Evolutionary conservation across 2,113 vertebrate species (phyloP), one percentile per base, ranked within the genome.

Genomic region (Charina bottae): DNA sequence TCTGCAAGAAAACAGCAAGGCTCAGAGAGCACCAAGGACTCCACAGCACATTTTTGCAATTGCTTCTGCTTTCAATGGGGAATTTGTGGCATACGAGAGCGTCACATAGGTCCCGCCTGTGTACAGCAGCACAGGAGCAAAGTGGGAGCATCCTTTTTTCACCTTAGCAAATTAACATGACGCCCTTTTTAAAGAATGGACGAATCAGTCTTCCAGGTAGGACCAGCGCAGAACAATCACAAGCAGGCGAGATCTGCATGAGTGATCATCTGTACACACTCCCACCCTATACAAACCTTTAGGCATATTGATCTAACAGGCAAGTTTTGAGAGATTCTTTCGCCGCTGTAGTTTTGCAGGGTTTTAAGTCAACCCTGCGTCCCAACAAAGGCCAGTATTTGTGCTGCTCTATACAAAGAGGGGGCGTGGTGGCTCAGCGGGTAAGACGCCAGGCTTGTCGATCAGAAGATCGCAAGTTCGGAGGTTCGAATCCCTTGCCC

Each of bases 51-150:
- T 53, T 86, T 68, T 9, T 28, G 7, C 9, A 12, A 53, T 62
- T 1, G 33, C 8, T 37, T 53, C 28, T 64, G 56, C 55, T 23
- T 2, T 26, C n/a, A 7, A 1, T 21, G n/a, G 13, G 28, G 13
- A 91, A 55, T 28, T 21, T 24, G 28, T 26, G 26, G 24, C 62
- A 49, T 4, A 60, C 3, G 24, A 26, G 54, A 23, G 17, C 26
- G 4, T 15, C 58, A 26, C 21, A 26, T 0, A 6, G 28, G 17
- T 59, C 28, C 33, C 19, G 9, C 95, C 95, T 11, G 59, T 11
- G 15, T 0, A 9, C n/a, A 33, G 8, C 13, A 55, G 53, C 42
- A 58, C 0, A 0, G 55, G 84, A 42, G 72, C 92, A 5, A 3
- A 13, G 17, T 0, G 13, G n/a, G 5, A 3, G 15, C 10, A 28